phyloP scores from a whole-genome alignment of 2,113 vertebrate genomes.

The Chloropsis cyanopogon region DNA sequence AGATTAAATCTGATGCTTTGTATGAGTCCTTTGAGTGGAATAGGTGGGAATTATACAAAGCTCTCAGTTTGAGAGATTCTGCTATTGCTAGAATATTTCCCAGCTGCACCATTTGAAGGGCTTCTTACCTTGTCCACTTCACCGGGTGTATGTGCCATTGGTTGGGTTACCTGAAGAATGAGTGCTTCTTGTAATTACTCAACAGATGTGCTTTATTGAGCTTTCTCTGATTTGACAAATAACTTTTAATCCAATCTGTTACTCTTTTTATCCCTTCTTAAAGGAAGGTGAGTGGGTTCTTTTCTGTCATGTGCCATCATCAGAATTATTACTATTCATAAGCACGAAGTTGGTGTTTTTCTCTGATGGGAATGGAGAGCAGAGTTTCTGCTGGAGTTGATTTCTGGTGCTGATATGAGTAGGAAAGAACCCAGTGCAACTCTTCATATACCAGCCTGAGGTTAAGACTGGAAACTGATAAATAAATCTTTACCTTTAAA shows the following conservation, averaged over 20 bases:
- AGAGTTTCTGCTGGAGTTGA: background rate
- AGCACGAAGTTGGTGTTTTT: background rate
- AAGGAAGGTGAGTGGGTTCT: background rate
- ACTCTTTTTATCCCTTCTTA: background rate
- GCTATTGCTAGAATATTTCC: background rate
- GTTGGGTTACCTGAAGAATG: background rate
- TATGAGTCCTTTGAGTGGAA: background rate
- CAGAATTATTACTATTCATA: background rate
- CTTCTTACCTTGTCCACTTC: background rate
- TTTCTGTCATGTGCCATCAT: background rate
- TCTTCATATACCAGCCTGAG: background rate
- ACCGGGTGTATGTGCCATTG: background rate
- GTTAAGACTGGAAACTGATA: constrained; percentile 41
- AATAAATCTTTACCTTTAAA: constrained; percentile 28
- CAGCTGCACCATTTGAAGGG: background rate
- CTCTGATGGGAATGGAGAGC: background rate
- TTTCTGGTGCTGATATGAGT: background rate
- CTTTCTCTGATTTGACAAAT: background rate
- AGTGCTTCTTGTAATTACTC: background rate
- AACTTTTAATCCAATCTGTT: background rate
- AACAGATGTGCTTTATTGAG: background rate
- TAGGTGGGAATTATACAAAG: background rate
- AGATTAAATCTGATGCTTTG: background rate
- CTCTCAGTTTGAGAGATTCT: background rate
- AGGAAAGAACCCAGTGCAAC: background rate